These are phyloP conservation scores for Orestias chungarensis DNA, from an alignment of 2,797 vertebrate genomes.

Conservation along the genomic window DNA sequence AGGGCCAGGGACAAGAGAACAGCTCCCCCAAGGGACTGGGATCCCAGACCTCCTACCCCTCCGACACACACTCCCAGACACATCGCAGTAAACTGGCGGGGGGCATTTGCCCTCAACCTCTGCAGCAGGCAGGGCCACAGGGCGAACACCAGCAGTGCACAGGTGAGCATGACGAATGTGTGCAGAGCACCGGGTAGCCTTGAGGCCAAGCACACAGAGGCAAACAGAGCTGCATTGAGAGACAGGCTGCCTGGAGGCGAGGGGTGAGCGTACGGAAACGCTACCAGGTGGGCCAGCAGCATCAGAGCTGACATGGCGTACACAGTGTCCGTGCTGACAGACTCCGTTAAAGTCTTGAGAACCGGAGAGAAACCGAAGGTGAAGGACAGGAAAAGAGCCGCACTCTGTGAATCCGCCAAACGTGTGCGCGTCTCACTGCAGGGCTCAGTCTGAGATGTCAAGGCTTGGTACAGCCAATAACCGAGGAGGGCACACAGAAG, in stretches of 20 bases:
- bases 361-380: constrained; percentile 96
- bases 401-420: constrained; percentile 91
- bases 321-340: constrained; percentile 96
- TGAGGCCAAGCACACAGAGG: constrained; percentile 94
- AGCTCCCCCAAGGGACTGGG: constrained; percentile 82
- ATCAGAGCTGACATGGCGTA: constrained; percentile 96
- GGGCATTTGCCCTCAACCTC: constrained; percentile 83
- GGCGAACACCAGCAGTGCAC: constrained; percentile 94
- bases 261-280: constrained; percentile 87
- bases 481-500: constrained; percentile 84
- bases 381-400: constrained; percentile 90
- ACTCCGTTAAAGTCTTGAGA: constrained; percentile 95
- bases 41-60: constrained; percentile 82
- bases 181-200: constrained; percentile 91
- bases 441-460: constrained; percentile 72
- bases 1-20: constrained; percentile 85
- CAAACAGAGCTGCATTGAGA: constrained; percentile 96
- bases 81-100: constrained; percentile 81
- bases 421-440: constrained; percentile 79
- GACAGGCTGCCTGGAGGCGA: constrained; percentile 92
- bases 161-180: constrained; percentile 93
- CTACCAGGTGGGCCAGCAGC: constrained; percentile 94
- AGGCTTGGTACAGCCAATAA: constrained; percentile 85
- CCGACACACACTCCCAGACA: constrained; percentile 84
- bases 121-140: constrained; percentile 96